Base-by-base conservation (phyloP, 2,888 invertebrate genomes). In the Sceliomorpha sp. region DNA sequence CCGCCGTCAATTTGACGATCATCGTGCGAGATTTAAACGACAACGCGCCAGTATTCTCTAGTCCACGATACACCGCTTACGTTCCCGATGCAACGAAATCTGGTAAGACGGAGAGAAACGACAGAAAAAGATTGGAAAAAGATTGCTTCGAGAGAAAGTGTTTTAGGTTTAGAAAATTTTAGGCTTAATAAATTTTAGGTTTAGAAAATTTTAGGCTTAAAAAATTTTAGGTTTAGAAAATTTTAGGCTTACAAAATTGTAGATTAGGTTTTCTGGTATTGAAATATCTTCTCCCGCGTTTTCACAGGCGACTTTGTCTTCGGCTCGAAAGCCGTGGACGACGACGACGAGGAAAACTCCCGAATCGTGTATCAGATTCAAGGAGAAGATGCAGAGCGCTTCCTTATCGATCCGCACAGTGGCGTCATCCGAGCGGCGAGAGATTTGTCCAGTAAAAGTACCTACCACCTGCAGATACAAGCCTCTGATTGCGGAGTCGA, bases 281-380 rank as follows among this genome's bases (percentile, higher is more conserved):
- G n/a, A n/a, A n/a, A n/a, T n/a, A n/a, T n/a, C n/a, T n/a, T n/a
- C n/a, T n/a, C n/a, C n/a, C n/a, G n/a, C n/a, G n/a, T n/a, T 12
- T 60, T 69, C 34, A 3, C 74, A 89, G 92, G 91, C 39, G 89
- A 96, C 79, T 98, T 98, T 89, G 95, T 98, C 14, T 95, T 96
- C 84, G 98, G 98, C 5, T 95, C 96, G 0, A 94, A 93, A 85
- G 98, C 98, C 0, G 90, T 91, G 3, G 98, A 98, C 86, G 91
- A 91, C 63, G 98, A 98, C 86, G 91, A 93, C 55, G 96, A 94
- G 0, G 89, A 90, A 0, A 98, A 98, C 86, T 94, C 96, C 51
- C 92, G 93, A 81, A 93, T 98, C 50, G 88, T 91, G 0, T 98
- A 98, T 87, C 92, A 91, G 48, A 89, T 98, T 3, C 92, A 92